A percentile compares a stretch with the other conserved stretches of the same genome.
Conservation (phyloP, 2,797 vertebrate genomes). For the Cirrhinus mrigala region DNA sequence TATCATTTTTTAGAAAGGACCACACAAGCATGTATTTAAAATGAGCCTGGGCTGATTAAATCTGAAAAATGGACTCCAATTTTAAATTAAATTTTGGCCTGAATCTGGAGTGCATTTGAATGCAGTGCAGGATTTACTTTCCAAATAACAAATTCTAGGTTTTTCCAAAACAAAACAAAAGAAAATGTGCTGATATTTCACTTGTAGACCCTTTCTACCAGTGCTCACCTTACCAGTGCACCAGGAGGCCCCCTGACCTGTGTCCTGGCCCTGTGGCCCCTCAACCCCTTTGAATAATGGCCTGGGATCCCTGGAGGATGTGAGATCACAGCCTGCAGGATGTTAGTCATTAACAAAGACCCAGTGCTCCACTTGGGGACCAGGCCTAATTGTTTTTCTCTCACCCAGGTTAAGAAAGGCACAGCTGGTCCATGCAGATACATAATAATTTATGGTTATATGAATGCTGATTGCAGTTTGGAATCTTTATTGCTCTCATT, state of each 20-base stretch:
- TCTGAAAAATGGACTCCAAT: background rate
- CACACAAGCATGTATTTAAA: background rate
- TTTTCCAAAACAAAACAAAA: background rate
- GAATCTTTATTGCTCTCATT: constrained; percentile 23
- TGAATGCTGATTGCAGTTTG: constrained; percentile 49
- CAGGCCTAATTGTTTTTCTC: constrained; percentile 57
- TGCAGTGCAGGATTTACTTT: background rate
- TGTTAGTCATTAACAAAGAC: constrained; percentile 56
- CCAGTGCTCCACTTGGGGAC: constrained; percentile 35
- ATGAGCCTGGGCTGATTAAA: background rate
- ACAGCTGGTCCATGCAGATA: constrained; percentile 45
- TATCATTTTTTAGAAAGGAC: background rate
- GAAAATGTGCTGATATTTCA: constrained; percentile 23
- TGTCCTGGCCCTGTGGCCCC: constrained; percentile 42
- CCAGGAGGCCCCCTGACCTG: constrained; percentile 51
- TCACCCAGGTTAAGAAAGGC: constrained; percentile 46
- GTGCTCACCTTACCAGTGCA: constrained; percentile 35
- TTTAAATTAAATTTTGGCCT: background rate
- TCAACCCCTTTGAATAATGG: constrained; percentile 59
- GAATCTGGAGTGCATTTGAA: background rate
- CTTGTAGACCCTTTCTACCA: constrained; percentile 34
- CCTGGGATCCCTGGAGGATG: constrained; percentile 61
- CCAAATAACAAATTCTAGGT: background rate
- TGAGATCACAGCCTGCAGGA: constrained; percentile 61
- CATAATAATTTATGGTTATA: constrained; percentile 41